Base-by-base conservation (phyloP, 23 tunicate species). In the Phallusia fumigata region DNA sequence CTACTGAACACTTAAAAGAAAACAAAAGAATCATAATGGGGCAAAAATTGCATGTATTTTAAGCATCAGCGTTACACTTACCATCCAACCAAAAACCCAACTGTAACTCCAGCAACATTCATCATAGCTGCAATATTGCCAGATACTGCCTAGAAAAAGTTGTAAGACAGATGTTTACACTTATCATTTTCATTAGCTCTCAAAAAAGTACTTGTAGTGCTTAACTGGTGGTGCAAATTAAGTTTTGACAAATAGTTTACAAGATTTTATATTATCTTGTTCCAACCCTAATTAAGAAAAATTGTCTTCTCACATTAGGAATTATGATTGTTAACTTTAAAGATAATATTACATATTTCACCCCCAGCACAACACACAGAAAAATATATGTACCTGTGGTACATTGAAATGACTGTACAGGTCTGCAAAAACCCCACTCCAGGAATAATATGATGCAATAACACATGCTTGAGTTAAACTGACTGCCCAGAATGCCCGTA, bases 1-100 rank as follows among this genome's bases (percentile, higher is more conserved):
- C n/a, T n/a, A n/a, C n/a, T n/a, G n/a, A n/a, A n/a, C n/a, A n/a
- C n/a, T n/a, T n/a, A n/a, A n/a, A n/a, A n/a, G n/a, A n/a, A n/a
- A n/a, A n/a, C n/a, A n/a, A n/a, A n/a, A n/a, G n/a, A n/a, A n/a
- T n/a, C n/a, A n/a, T n/a, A n/a, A n/a, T n/a, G n/a, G n/a, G n/a
- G n/a, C n/a, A n/a, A n/a, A 75, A 75, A 22, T 18, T 75, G 24
- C 36, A 75, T 26, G 32, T 30, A 31, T 11, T 3, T 30, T 26
- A 75, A 32, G 19, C 8, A 75, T 26, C 31, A 40, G 10, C 5
- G 47, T 40, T 10, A 35, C 34, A 45, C 53, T 53, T 77, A 84
- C 87, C 81, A 84, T 8, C 51, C 49, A 1, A 84, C 22, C 18
- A 58, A n/a, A 18, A 84, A 45, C 22, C 87, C 87, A 52, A 84